A percentile compares a stretch with the other conserved stretches of the same genome.
Evolutionary conservation across 2,888 invertebrate genomes (phyloP).

Genomic region (Papilio protenor): DNA sequence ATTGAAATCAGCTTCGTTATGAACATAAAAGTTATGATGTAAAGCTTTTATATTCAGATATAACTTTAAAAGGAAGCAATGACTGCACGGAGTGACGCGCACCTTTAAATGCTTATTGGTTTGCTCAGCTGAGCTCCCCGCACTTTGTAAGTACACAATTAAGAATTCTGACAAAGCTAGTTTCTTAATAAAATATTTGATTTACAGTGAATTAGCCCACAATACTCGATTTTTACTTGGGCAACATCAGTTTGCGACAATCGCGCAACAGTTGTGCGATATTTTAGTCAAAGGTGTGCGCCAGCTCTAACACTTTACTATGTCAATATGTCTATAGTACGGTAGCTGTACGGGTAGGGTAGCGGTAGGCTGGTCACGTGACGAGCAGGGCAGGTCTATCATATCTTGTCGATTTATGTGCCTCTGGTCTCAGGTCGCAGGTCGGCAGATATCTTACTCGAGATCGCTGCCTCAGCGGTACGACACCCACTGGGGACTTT

Average conservation of each 20-base stretch:
- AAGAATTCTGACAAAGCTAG: not conserved
- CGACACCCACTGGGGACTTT: slow-evolving; percentile 62
- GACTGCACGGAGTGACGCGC: not conserved
- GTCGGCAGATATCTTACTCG: slow-evolving; percentile 71
- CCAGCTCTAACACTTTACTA: no score
- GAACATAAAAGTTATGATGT: slow-evolving; percentile 52
- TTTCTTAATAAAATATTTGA: not conserved
- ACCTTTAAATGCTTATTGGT: slow-evolving; percentile 11
- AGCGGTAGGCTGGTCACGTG: slow-evolving; percentile 47
- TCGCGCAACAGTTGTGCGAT: no score
- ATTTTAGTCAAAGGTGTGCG: not conserved
- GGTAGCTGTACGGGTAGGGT: not conserved
- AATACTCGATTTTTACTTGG: no score
- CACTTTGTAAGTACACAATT: slow-evolving; percentile 2
- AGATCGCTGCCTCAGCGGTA: slow-evolving; percentile 68
- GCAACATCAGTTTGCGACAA: no score
- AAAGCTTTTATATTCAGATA: slow-evolving; percentile 44
- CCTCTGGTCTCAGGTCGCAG: slow-evolving; percentile 63
- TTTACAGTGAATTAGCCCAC: not conserved
- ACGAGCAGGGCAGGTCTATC: slow-evolving; percentile 50
- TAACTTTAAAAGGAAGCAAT: slow-evolving; percentile 40
- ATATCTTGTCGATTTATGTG: slow-evolving; percentile 71
- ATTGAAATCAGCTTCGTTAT: slow-evolving; percentile 44
- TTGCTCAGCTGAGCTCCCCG: not conserved
- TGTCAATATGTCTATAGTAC: no score